Percentiles rank a stretch among this genome's conserved stretches.
phyloP scores from a whole-genome alignment of 2,113 vertebrate species.

The Cyanoliseus patagonus region DNA sequence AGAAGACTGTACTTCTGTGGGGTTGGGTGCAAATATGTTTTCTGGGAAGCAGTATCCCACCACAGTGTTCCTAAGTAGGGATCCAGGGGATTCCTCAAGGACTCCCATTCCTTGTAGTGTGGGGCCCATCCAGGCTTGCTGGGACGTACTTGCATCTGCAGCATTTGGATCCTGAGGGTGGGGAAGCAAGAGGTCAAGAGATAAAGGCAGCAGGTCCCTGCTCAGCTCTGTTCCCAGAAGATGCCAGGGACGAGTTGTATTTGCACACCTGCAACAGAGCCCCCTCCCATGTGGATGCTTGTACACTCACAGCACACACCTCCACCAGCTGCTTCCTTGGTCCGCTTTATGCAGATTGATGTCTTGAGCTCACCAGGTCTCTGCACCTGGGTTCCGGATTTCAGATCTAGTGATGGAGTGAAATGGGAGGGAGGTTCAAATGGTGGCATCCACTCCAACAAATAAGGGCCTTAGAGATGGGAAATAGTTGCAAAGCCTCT shows the following conservation, averaged over 20 bases:
- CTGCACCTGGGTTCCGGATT: not conserved
- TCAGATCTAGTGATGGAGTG: not conserved
- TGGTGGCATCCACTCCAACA: not conserved
- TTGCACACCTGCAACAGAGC: not conserved
- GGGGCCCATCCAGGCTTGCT: not conserved
- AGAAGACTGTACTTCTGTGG: not conserved
- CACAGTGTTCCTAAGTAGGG: not conserved
- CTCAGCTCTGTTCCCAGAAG: not conserved
- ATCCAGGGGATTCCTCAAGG: accelerated
- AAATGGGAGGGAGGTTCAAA: not conserved
- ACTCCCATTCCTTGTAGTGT: accelerated
- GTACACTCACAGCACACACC: not conserved
- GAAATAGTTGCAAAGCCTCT: not conserved
- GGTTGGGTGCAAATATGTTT: accelerated
- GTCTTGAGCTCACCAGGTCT: not conserved
- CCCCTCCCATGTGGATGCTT: not conserved
- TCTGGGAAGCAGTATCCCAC: not conserved
- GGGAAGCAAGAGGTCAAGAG: conserved; percentile 14
- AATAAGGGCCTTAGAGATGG: not conserved
- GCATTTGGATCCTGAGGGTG: not conserved
- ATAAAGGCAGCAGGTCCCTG: not conserved
- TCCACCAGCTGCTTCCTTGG: not conserved
- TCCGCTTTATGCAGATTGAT: not conserved
- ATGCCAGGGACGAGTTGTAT: not conserved
- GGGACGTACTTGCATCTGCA: not conserved